Percentiles rank a stretch among this genome's conserved stretches.
Evolutionary conservation across 2,888 invertebrate species (phyloP).

Genomic region (Fabriciana adippe): DNA sequence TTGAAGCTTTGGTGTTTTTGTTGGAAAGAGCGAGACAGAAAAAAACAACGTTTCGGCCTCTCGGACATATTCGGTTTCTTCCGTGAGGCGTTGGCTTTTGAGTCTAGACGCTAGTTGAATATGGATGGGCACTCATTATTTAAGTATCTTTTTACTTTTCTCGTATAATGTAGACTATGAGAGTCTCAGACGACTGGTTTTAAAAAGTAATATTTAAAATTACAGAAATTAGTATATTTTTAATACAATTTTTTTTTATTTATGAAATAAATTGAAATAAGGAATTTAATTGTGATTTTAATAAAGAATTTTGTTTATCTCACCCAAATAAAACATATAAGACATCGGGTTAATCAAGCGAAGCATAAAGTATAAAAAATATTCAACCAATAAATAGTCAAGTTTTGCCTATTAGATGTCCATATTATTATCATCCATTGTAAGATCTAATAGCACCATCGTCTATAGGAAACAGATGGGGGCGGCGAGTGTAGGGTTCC

Average conservation of each 20-base stretch:
- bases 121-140: constrained; percentile 43
- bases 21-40: constrained; percentile 65
- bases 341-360: too few relatives aligned
- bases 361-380: too few relatives aligned
- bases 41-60: constrained; percentile 63
- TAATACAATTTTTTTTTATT: too few relatives aligned
- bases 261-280: too few relatives aligned
- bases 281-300: too few relatives aligned
- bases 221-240: too few relatives aligned
- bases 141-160: constrained; percentile 8
- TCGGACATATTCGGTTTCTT: constrained; percentile 67
- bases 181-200: too few relatives aligned
- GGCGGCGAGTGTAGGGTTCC: constrained; percentile 62
- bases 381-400: too few relatives aligned
- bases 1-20: constrained; percentile 61
- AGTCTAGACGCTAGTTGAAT: constrained; percentile 52
- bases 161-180: neutral
- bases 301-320: too few relatives aligned
- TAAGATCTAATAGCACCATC: constrained; percentile 54
- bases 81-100: constrained; percentile 56
- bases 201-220: too few relatives aligned
- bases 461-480: constrained; percentile 61
- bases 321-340: too few relatives aligned
- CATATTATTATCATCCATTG: constrained; percentile 52
- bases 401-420: constrained; percentile 43